Conservation (phyloP, 2,888 invertebrate species). For the Hypolimnas misippus region DNA sequence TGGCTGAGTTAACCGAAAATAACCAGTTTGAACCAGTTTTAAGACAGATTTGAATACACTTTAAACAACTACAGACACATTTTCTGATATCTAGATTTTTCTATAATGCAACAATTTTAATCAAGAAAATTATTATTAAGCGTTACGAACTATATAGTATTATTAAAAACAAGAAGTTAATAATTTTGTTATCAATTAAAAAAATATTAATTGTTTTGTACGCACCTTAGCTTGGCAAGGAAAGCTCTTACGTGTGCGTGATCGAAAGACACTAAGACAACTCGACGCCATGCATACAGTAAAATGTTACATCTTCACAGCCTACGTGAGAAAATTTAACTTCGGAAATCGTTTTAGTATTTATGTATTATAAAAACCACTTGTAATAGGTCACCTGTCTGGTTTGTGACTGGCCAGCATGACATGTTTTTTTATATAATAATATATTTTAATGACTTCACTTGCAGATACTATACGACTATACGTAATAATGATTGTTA, state of each 20-base stretch:
- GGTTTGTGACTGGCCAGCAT: neutral
- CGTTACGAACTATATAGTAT: too few relatives aligned
- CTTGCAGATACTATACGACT: too few relatives aligned
- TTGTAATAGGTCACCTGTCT: neutral
- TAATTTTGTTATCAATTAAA: too few relatives aligned
- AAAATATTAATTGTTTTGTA: too few relatives aligned
- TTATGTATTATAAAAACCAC: neutral
- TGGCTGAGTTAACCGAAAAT: constrained; percentile 29
- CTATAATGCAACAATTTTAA: constrained; percentile 1
- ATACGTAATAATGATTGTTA: too few relatives aligned
- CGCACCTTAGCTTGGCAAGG: constrained; percentile 14
- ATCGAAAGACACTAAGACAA: constrained; percentile 52
- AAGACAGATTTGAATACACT: constrained; percentile 3
- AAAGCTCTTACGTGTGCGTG: constrained; percentile 23
- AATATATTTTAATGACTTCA: neutral
- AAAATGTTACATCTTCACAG: constrained; percentile 11
- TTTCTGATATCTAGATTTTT: constrained; percentile 16
- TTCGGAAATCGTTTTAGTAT: neutral
- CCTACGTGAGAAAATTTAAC: constrained; percentile 14
- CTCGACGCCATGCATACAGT: constrained; percentile 53
- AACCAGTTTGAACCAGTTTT: constrained; percentile 28
- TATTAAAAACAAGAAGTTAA: too few relatives aligned
- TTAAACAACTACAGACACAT: constrained; percentile 10
- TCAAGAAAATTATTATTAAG: too few relatives aligned
- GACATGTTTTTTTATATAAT: neutral